Evolutionary conservation across 2,113 vertebrate genomes (phyloP).

Genomic region (Paralichthys olivaceus): DNA sequence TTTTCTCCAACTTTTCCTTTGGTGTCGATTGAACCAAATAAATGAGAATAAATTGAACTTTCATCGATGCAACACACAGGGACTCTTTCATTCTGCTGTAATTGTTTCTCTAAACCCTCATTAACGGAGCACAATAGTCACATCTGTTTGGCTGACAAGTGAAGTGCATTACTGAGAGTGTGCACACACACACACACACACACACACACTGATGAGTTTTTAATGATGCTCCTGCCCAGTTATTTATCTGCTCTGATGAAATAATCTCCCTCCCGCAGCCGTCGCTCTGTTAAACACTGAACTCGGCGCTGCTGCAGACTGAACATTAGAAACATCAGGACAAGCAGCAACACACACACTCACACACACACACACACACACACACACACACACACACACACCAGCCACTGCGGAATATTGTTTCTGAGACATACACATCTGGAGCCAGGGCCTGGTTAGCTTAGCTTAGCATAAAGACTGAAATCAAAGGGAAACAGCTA

Average conservation of each 20-base stretch:
- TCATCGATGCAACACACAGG: slow-evolving; percentile 7
- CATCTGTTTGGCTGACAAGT: slow-evolving; percentile 56
- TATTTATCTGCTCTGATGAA: slow-evolving; percentile 62
- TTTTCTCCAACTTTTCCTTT: too few species aligned
- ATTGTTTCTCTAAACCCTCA: slow-evolving; percentile 49
- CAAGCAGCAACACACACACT: too few species aligned
- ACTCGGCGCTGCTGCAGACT: background rate
- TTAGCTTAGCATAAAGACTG: slow-evolving; percentile 10
- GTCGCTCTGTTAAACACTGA: slow-evolving; percentile 29
- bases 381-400: too few species aligned
- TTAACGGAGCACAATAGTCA: slow-evolving; percentile 59
- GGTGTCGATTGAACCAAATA: too few species aligned
- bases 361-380: too few species aligned
- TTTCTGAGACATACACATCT: too few species aligned
- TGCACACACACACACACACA: slow-evolving; percentile 12
- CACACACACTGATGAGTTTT: slow-evolving; percentile 50
- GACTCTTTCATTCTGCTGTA: slow-evolving; percentile 16
- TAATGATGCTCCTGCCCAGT: slow-evolving; percentile 62
- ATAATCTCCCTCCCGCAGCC: slow-evolving; percentile 59
- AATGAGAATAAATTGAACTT: too few species aligned
- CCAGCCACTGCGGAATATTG: too few species aligned
- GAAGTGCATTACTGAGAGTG: slow-evolving; percentile 18
- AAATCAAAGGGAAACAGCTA: background rate
- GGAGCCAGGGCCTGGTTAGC: background rate
- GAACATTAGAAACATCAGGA: too few species aligned